Evolutionary conservation across 1,140 invertebrate species (phyloP).

Genomic region (Wiebesia pumilae): DNA sequence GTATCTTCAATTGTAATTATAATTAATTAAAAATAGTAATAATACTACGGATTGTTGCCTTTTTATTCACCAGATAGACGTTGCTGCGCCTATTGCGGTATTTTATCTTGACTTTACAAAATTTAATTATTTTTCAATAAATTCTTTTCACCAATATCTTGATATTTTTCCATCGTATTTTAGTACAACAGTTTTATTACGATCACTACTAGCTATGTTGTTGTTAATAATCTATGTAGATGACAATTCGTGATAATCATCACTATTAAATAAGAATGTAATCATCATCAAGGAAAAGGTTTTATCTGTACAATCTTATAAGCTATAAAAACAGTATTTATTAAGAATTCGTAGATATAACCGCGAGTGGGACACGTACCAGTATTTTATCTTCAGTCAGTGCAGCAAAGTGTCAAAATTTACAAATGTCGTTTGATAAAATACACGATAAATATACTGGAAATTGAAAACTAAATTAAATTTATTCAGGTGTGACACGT

Average conservation of each 20-base stretch:
- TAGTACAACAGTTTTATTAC: neutral
- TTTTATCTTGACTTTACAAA: no score
- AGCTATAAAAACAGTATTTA: constrained; percentile 46
- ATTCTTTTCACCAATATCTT: no score
- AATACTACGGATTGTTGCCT: no score
- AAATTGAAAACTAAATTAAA: constrained; percentile 12
- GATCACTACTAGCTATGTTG: neutral
- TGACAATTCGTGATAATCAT: constrained; percentile 11
- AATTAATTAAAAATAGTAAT: no score
- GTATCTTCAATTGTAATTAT: no score
- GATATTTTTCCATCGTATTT: no score
- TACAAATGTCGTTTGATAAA: constrained; percentile 14
- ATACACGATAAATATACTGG: constrained; percentile 9
- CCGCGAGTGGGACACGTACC: constrained; percentile 31
- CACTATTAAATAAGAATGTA: constrained; percentile 1
- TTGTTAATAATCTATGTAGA: constrained; percentile 30
- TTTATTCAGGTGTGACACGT: constrained; percentile 47
- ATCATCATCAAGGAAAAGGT: constrained; percentile 7
- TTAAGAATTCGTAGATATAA: constrained; percentile 36
- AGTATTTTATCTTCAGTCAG: constrained; percentile 34
- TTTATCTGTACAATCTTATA: constrained; percentile 33
- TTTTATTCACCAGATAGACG: no score
- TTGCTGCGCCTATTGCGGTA: no score
- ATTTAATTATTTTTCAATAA: no score
- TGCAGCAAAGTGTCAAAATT: constrained; percentile 33